A percentile compares a stretch with the other conserved stretches of the same genome.
Conservation (phyloP, 2,797 vertebrate genomes). For the Siniperca scherzeri region DNA sequence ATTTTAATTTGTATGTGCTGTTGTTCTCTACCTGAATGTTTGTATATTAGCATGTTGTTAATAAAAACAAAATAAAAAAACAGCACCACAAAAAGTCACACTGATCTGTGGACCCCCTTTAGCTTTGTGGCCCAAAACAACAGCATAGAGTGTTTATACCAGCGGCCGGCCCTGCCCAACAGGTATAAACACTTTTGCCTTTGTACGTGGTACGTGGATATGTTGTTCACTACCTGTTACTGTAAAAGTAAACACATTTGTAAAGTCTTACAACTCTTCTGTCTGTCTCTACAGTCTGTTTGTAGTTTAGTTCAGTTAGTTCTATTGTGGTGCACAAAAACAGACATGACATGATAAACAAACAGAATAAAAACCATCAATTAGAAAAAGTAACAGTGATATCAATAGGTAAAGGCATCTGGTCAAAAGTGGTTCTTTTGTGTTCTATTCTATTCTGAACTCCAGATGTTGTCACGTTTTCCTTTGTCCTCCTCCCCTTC, state of each 20-base stretch:
- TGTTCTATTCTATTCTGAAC: neutral
- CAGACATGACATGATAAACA: neutral
- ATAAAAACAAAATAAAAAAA: too few species aligned
- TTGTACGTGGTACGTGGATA: too few species aligned
- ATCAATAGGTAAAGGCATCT: slow-evolving; percentile 4
- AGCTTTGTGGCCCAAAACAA: too few species aligned
- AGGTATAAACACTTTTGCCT: neutral
- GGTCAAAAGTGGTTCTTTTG: neutral
- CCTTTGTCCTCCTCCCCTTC: slow-evolving; percentile 5
- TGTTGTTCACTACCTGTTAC: neutral
- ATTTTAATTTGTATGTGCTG: too few species aligned
- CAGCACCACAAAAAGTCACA: too few species aligned
- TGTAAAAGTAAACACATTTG: neutral
- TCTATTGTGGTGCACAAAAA: too few species aligned
- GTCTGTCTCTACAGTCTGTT: too few species aligned
- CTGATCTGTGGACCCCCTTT: too few species aligned
- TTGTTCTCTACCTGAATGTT: too few species aligned
- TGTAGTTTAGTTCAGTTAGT: neutral
- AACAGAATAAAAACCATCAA: neutral
- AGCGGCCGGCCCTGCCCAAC: neutral
- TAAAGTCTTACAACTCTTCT: too few species aligned
- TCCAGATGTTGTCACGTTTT: slow-evolving; percentile 31
- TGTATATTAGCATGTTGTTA: too few species aligned
- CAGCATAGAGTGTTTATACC: too few species aligned
- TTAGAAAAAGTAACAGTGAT: neutral